Base-by-base conservation (phyloP, 2,797 vertebrate species). In the Neopelma chrysocephalum region DNA sequence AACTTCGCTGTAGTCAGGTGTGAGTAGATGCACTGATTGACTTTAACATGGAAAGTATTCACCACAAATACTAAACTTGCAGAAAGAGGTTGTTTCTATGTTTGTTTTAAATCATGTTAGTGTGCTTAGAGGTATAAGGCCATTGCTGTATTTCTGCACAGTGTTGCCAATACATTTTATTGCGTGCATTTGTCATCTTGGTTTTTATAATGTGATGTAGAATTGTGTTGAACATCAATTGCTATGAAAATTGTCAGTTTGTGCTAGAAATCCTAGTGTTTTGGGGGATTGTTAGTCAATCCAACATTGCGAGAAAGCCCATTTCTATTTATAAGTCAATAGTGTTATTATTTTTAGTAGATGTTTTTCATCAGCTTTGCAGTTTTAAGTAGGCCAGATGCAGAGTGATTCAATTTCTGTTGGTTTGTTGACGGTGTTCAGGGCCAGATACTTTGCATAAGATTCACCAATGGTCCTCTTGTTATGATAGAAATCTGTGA, bases 101-200 rank as follows among this genome's bases (percentile, higher is more conserved):
- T 10, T n/a, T n/a, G 3, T 15, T 13, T 53, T 7, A n/a, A 20
- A 45, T 45, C 4, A 4, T 10, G 1, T 61, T 73, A 29, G 6
- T 11, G 8, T 60, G 15, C 57, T 29, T 64, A 42, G 56, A 69
- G 27, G 32, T 22, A 0, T 47, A 38, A 78, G 42, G 15, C 25
- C 5, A 4, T 62, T 16, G 1, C 16, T 5, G 22, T 38, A 6
- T 27, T 90, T 72, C 60, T 68, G 31, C 23, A 20, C 11, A 10
- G 2, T 7, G 10, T 65, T 62, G 56, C 51, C 8, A 15, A 17
- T 82, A 4, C 4, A 1, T 64, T 53, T 78, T 80, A 20, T 47
- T 51, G 3, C 11, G 9, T 0, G 0, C 15, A 1, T 78, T 68
- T 75, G 26, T 78, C 43, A 2, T 40, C 50, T 64, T 45, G 22